Percentiles rank a stretch among this genome's conserved stretches.
Conservation (phyloP, 2,113 vertebrate species). For the Canis aureus region DNA sequence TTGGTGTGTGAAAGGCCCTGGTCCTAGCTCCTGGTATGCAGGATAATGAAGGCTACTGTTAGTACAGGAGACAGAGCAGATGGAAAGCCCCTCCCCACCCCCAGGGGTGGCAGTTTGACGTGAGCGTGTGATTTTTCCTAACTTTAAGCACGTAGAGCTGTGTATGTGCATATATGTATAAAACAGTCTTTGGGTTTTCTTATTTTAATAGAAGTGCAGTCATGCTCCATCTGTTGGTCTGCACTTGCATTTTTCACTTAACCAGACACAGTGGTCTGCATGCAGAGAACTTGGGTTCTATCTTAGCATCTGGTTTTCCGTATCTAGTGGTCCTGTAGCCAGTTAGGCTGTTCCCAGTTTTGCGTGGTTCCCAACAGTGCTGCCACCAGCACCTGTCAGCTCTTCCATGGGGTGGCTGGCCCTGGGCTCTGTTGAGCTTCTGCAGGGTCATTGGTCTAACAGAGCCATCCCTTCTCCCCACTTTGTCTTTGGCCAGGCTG, state of each 20-base stretch:
- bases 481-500: neutral
- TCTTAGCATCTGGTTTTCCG: neutral
- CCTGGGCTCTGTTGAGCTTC: accelerated
- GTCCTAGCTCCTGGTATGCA: neutral
- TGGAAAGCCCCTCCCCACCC: neutral
- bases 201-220: neutral
- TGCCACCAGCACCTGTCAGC: neutral
- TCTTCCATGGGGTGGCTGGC: neutral
- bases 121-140: neutral
- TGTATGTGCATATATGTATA: accelerated
- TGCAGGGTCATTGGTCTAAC: neutral
- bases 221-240: neutral
- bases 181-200: neutral
- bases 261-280: neutral
- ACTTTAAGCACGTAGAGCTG: neutral
- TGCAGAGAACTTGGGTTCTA: neutral
- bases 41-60: neutral
- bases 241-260: too few relatives aligned
- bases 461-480: neutral
- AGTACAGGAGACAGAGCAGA: too few relatives aligned
- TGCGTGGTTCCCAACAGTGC: neutral
- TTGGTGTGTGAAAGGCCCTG: neutral
- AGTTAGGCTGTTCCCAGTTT: neutral
- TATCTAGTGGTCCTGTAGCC: neutral
- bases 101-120: neutral